Conservation (phyloP, 2,888 invertebrate genomes). For the Cephus rjabovi region DNA sequence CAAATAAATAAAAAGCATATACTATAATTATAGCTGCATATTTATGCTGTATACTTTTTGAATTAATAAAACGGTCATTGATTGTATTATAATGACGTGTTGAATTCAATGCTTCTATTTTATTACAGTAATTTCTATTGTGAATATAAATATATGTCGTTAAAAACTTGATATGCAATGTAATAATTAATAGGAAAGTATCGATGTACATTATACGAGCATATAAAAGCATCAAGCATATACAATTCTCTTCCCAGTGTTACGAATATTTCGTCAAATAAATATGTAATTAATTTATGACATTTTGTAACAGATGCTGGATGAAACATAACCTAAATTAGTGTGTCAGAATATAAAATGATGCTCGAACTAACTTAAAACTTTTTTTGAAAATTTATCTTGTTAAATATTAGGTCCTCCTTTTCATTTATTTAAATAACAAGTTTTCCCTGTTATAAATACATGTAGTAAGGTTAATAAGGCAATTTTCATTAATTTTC, state of each 20-base stretch:
- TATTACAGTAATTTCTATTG: not conserved
- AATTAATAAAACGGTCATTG: not conserved
- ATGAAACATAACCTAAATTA: not conserved
- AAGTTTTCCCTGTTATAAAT: not conserved
- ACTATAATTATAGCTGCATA: not conserved
- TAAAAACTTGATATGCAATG: not conserved
- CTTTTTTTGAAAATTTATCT: not conserved
- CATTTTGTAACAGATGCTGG: not conserved
- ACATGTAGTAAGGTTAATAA: not conserved
- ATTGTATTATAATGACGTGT: not conserved
- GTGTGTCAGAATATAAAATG: not conserved
- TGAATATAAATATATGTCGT: not conserved
- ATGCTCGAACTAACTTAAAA: not conserved
- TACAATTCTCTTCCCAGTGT: not conserved
- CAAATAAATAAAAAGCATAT: not conserved
- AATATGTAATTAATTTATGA: not conserved
- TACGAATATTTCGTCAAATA: not conserved
- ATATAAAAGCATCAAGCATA: not conserved
- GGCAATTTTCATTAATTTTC: constrained; percentile 5
- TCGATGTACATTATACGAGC: not conserved
- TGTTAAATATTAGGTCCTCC: not conserved
- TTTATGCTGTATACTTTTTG: not conserved
- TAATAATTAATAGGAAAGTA: too few relatives aligned
- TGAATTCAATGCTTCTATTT: not conserved
- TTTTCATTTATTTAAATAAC: not conserved